Evolutionary conservation across 1,140 invertebrate species (phyloP), one percentile per base, ranked within the genome.

Genomic region (Battus philenor): DNA sequence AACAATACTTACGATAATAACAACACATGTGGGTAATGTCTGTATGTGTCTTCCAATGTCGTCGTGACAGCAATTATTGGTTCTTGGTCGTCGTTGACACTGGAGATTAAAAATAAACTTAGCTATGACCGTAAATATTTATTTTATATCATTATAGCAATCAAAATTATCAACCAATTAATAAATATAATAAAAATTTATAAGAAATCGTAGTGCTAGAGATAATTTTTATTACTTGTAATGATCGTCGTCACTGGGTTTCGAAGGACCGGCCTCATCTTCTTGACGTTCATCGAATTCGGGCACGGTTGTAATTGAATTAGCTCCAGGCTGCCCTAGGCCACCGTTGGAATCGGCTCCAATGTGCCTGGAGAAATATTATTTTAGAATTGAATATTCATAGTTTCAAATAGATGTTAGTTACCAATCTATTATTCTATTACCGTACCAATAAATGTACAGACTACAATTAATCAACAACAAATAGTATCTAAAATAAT

Each of bases 1-100:
- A n/a, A 22, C 13, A 47, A 62, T 52, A 87, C 87, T 90, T 79
- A 92, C 91, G 88, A 89, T 52, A 89, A 70, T 59, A 87, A 70
- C 44, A 89, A 76, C 1, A 88, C 81, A 52, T 89, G 74, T 0
- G 88, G 86, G 16, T 90, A 89, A 17, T 88, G 73, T 3, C 78
- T 73, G 20, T 80, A 78, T 1, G 80, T 80, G 22, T 85, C 68
- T 8, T 81, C 68, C 36, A 88, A 65, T 0, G 62, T 77, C 3
- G 80, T 82, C 0, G 73, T 67, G 8, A 85, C 80, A 1, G 69
- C 67, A 69, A 84, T 59, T 55, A 85, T 68, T 59, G 84, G 54
- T 79, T 69, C 34, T 68, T 80, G 24, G 74, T 84, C 50, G 70
- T 71, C 66, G 77, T 86, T 48, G 58, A 87, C 57, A 69, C 75